Conservation (phyloP, 92 coral and sea anemone species). For the Diadumene lineata region DNA sequence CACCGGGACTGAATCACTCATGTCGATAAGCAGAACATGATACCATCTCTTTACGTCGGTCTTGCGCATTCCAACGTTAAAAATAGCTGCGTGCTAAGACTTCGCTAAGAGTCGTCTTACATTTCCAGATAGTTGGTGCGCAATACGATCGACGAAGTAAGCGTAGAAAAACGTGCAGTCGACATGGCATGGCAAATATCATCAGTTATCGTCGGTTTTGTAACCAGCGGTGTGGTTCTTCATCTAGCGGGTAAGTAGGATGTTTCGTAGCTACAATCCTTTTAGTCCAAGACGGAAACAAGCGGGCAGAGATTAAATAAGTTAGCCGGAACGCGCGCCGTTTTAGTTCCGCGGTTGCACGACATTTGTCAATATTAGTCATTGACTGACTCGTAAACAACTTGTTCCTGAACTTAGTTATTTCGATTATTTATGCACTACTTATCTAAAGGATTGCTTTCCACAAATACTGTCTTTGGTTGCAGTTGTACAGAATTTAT, state of each 20-base stretch:
- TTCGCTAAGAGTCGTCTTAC: background rate
- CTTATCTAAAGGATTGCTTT: too few relatives aligned
- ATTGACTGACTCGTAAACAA: too few relatives aligned
- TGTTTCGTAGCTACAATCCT: background rate
- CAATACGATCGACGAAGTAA: too few relatives aligned
- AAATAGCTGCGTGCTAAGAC: background rate
- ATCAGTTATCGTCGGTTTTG: background rate
- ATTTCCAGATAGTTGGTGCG: too few relatives aligned
- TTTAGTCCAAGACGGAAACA: background rate
- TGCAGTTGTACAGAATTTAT: too few relatives aligned
- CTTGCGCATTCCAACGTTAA: background rate
- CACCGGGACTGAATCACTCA: too few relatives aligned
- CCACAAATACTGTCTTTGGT: too few relatives aligned
- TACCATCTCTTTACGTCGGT: background rate
- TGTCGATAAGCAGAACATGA: background rate
- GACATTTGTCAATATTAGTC: too few relatives aligned
- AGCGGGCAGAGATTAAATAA: background rate
- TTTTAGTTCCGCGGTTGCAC: background rate
- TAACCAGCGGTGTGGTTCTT: background rate
- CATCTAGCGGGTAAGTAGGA: background rate
- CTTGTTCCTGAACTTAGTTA: too few relatives aligned
- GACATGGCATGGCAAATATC: background rate
- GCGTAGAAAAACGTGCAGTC: background rate
- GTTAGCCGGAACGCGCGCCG: background rate
- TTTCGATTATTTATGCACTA: too few relatives aligned